A percentile compares a stretch with the other conserved stretches of the same genome.
These are phyloP conservation scores for Agrochola litura DNA, from an alignment of 2,888 invertebrate species.

Conservation along the genomic window DNA sequence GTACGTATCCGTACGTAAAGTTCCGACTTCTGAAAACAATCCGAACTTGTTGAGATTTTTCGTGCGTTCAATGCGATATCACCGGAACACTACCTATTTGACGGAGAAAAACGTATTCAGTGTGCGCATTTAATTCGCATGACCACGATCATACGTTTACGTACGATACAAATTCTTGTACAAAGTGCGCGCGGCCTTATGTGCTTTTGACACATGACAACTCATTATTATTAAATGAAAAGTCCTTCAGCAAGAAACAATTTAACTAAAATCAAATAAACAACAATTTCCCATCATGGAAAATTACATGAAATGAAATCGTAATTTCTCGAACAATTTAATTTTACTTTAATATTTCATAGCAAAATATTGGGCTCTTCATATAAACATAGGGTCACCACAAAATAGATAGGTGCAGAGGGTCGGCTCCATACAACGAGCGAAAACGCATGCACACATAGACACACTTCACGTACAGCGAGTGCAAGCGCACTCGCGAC, in stretches of 20 bases:
- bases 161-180: too few species aligned
- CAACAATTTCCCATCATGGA: neutral
- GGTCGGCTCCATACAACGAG: neutral
- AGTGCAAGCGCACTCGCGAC: neutral
- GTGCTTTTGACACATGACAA: neutral
- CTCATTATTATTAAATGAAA: neutral
- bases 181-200: too few species aligned
- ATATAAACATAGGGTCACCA: constrained; percentile 27
- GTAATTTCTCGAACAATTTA: constrained; percentile 17
- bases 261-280: constrained; percentile 20
- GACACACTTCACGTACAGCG: neutral
- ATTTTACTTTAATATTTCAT: constrained; percentile 36
- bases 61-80: too few species aligned
- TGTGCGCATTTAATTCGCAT: too few species aligned
- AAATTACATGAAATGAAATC: constrained; percentile 35
- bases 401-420: neutral
- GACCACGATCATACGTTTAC: too few species aligned
- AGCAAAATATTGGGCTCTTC: constrained; percentile 43
- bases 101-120: too few species aligned
- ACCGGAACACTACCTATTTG: too few species aligned
- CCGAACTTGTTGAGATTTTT: too few species aligned
- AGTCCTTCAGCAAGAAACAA: neutral
- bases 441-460: neutral
- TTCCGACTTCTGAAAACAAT: too few species aligned
- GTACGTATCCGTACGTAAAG: too few species aligned